Evolutionary conservation across 2,797 vertebrate genomes (phyloP).

Genomic region (Pangasius macronema): DNA sequence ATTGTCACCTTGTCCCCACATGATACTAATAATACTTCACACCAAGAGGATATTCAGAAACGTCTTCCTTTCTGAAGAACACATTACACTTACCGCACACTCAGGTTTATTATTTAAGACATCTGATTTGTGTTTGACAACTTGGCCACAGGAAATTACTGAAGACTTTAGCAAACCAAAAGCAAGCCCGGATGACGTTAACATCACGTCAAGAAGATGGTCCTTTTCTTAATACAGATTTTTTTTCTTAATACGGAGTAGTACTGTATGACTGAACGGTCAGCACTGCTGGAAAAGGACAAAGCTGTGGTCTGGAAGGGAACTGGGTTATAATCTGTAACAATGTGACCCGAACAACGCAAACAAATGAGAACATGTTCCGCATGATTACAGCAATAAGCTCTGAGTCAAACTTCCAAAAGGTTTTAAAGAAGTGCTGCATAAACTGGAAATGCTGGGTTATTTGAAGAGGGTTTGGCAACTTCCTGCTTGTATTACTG

Average conservation of each 20-base stretch:
- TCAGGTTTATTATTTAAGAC: neutral
- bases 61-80: neutral
- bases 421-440: neutral
- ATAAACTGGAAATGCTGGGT: constrained; percentile 36
- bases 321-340: constrained; percentile 12
- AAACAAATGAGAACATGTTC: constrained; percentile 11
- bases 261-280: neutral
- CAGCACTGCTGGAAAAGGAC: neutral
- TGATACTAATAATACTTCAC: neutral
- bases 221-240: neutral
- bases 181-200: neutral
- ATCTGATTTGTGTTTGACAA: neutral
- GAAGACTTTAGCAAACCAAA: neutral
- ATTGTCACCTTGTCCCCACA: neutral
- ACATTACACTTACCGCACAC: neutral
- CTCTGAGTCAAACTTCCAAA: neutral
- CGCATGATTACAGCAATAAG: neutral
- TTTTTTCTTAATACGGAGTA: neutral
- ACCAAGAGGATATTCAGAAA: neutral
- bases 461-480: constrained; percentile 9
- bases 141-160: neutral
- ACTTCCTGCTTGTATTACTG: constrained; percentile 28
- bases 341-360: constrained; percentile 21
- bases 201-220: neutral
- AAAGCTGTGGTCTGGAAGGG: constrained; percentile 5